Base-by-base conservation (phyloP, 2,888 invertebrate genomes). In the Germaria angustata region DNA sequence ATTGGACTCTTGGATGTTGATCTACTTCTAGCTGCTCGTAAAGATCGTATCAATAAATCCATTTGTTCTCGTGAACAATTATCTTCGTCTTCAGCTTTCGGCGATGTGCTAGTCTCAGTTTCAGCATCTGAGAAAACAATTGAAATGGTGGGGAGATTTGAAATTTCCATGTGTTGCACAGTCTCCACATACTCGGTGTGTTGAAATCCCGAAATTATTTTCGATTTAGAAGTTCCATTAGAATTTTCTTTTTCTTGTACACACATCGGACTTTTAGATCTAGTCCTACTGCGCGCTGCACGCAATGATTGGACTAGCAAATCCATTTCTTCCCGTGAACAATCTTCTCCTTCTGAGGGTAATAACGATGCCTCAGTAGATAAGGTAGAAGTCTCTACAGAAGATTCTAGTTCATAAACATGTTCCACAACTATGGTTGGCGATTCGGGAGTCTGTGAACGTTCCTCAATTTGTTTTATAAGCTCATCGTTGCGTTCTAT, bases 401-500 rank as follows among this genome's bases (percentile, higher is more conserved):
- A 83, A 2, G 49, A 68, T 0, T 81, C 84, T 22, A 69, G 80
- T 32, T 87, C 87, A 15, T 86, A 86, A 17, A 85, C 84, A 66
- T 87, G 85, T 57, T 87, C 86, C 2, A 86, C 85, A 1, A 83
- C 76, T 13, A 86, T 4, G 1, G 49, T 69, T 1, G 81, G 84
- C 1, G 86, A 86, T 2, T 88, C 87, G 0, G 88, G 88, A 0
- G 88, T 87, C 1, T 34, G 82, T 0, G 85, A 85, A 0, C 86
- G 85, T 8, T 86, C 80, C 7, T 86, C 82, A 11, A 88, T 51
- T 24, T 85, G 85, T 24, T 86, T 86, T 2, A 87, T 85, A 28
- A 88, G 76, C 7, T 86, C 86, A 69, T 89, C 88, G 11, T 86
- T 88, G 57, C 86, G 87, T 0, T 88, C 88, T 32, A 88, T 88